Percentiles rank a stretch among this genome's conserved stretches.
phyloP scores from a whole-genome alignment of 2,113 vertebrate genomes.

The Gadus macrocephalus region DNA sequence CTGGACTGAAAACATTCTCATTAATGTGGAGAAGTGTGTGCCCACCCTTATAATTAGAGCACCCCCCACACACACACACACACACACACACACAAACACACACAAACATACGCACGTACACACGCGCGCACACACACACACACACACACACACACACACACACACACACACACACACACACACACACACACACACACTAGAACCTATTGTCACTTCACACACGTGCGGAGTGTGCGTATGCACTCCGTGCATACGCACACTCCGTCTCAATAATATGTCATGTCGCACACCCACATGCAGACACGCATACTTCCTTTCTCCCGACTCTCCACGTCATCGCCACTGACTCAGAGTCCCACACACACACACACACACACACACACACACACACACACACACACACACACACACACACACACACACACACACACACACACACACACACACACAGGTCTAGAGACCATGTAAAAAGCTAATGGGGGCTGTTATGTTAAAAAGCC shows the following conservation, averaged over 20 bases:
- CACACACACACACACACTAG: no score
- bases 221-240: no score
- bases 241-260: neutral
- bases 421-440: neutral
- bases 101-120: conserved; percentile 7
- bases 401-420: conserved; percentile 2
- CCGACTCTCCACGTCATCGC: conserved; percentile 18
- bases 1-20: conserved; percentile 62
- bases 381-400: conserved; percentile 7
- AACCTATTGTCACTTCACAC: no score
- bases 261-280: conserved; percentile 34
- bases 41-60: conserved; percentile 65
- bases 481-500: no score
- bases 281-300: conserved; percentile 27
- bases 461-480: no score
- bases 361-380: conserved; percentile 9
- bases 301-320: conserved; percentile 29
- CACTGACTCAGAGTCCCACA: conserved; percentile 10
- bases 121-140: no score
- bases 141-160: no score
- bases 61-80: conserved; percentile 47
- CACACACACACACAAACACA: conserved; percentile 31
- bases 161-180: no score
- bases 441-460: neutral
- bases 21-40: conserved; percentile 65